A percentile compares a stretch with the other conserved stretches of the same genome.
These are phyloP conservation scores for Drosophila longiperda DNA, from an alignment of 2,888 invertebrate species.

Conservation along the genomic window DNA sequence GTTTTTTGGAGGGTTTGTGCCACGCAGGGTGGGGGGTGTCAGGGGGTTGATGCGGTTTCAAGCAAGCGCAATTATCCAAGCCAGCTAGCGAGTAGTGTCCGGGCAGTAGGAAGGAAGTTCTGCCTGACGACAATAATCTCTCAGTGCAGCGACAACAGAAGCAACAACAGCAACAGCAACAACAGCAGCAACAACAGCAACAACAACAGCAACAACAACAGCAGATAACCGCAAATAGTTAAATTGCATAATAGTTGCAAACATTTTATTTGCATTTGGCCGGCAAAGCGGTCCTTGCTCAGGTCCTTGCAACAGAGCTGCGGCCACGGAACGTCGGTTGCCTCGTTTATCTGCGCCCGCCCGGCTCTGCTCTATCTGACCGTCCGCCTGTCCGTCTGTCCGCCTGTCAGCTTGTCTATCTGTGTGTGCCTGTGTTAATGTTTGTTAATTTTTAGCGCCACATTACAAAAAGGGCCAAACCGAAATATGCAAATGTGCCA, in stretches of 20 bases:
- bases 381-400: neutral
- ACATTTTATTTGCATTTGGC: conserved; percentile 64
- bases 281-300: conserved; percentile 6
- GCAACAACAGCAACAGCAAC: neutral
- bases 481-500: conserved; percentile 50
- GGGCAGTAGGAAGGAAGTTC: conserved; percentile 40
- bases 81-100: conserved; percentile 18
- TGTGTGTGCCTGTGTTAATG: conserved; percentile 54
- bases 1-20: conserved; percentile 12
- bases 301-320: conserved; percentile 14
- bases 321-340: conserved; percentile 5
- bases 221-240: conserved; percentile 65
- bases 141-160: conserved; percentile 17
- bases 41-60: conserved; percentile 38
- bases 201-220: conserved; percentile 13
- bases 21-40: conserved; percentile 3
- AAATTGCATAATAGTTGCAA: conserved; percentile 69
- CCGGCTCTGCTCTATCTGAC: conserved; percentile 3
- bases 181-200: conserved; percentile 3
- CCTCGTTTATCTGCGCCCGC: conserved; percentile 39
- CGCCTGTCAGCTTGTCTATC: neutral
- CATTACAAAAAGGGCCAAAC: conserved; percentile 29
- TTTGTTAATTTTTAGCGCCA: conserved; percentile 65
- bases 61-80: conserved; percentile 40
- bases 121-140: conserved; percentile 47